Conservation (phyloP, 1,140 invertebrate genomes). For the Micrasema longulum region DNA sequence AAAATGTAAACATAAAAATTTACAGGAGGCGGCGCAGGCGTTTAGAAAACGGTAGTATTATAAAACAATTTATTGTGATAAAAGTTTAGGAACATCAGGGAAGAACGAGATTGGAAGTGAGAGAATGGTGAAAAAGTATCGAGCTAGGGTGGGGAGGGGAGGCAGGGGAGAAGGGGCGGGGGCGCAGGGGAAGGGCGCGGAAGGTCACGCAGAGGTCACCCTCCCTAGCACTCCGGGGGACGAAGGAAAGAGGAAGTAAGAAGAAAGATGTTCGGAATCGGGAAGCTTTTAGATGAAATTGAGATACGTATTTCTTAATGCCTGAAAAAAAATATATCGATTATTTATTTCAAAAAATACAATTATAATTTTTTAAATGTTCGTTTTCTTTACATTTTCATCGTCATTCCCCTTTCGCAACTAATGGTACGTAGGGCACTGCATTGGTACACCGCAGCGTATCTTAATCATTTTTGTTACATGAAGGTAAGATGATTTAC, state of each 20-base stretch:
- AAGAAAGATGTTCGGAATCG: conserved; percentile 25
- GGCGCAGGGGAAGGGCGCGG: not conserved
- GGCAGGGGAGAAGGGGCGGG: conserved; percentile 1
- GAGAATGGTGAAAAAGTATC: conserved; percentile 32
- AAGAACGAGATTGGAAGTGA: conserved; percentile 26
- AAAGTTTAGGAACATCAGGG: conserved; percentile 25
- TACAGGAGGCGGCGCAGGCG: too few species aligned
- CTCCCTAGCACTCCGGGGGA: conserved; percentile 20
- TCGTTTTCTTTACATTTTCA: too few species aligned
- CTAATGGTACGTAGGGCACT: too few species aligned
- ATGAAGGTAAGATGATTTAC: too few species aligned
- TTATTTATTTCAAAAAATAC: too few species aligned
- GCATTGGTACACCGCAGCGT: too few species aligned
- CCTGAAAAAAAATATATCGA: conserved; percentile 27
- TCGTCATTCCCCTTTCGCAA: too few species aligned
- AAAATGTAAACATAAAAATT: too few species aligned
- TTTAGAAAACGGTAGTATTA: too few species aligned
- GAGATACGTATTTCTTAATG: conserved; percentile 29
- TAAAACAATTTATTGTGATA: conserved; percentile 19
- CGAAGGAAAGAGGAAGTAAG: conserved; percentile 37
- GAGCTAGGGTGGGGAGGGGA: conserved; percentile 9
- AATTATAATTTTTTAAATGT: too few species aligned
- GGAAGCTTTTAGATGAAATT: conserved; percentile 36
- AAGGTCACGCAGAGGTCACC: conserved; percentile 51
- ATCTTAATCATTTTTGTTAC: too few species aligned